These are phyloP conservation scores for Invenusta paracnida DNA, from an alignment of 2,888 invertebrate genomes.

Conservation along the genomic window DNA sequence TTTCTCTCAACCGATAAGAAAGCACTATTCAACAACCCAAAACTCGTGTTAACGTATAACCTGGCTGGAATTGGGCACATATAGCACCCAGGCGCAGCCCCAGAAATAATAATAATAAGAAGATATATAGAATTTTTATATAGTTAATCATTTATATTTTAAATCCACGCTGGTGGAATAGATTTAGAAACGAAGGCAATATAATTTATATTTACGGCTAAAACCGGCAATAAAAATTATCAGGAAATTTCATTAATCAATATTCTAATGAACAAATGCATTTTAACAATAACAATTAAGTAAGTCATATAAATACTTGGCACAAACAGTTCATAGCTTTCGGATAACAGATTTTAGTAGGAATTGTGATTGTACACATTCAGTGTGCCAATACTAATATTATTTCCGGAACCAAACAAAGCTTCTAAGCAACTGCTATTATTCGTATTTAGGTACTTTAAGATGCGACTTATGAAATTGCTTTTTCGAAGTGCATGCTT, in stretches of 20 bases:
- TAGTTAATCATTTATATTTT: neutral
- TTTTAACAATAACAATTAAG: neutral
- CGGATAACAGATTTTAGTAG: neutral
- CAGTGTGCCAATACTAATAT: too few relatives aligned
- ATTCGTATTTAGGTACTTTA: too few relatives aligned
- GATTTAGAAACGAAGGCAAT: conserved; percentile 12
- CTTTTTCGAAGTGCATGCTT: neutral
- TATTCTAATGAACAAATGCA: neutral
- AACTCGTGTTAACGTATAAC: too few relatives aligned
- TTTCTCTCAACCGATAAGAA: too few relatives aligned
- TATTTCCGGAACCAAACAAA: too few relatives aligned
- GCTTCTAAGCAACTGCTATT: too few relatives aligned
- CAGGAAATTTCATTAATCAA: neutral
- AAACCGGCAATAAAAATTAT: neutral
- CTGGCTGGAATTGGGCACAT: too few relatives aligned
- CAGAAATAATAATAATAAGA: too few relatives aligned
- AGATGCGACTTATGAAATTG: too few relatives aligned
- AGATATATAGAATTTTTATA: neutral
- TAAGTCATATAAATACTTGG: too few relatives aligned
- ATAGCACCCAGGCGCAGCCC: too few relatives aligned
- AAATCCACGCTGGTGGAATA: neutral
- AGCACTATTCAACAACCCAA: too few relatives aligned
- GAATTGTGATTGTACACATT: neutral
- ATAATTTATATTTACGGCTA: neutral
- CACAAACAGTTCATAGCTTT: neutral